These are phyloP conservation scores for Lepidostoma basale DNA, from an alignment of 1,140 invertebrate species.

Conservation along the genomic window DNA sequence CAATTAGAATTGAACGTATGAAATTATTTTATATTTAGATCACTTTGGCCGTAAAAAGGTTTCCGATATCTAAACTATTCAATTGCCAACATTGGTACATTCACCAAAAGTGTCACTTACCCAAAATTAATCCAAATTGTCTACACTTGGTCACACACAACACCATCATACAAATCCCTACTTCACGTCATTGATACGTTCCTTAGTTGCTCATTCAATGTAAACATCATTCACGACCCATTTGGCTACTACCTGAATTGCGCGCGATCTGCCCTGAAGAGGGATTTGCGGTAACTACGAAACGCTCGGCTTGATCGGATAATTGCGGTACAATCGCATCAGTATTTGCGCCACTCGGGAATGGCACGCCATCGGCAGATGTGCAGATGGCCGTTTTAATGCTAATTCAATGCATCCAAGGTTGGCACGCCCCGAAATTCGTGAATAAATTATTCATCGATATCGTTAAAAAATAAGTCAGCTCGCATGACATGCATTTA, in stretches of 20 bases:
- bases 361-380: background rate
- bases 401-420: too few relatives aligned
- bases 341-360: background rate
- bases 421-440: too few relatives aligned
- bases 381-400: too few relatives aligned
- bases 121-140: conserved; percentile 31
- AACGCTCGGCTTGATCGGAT: conserved; percentile 29
- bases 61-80: background rate
- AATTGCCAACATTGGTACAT: background rate
- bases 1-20: too few relatives aligned
- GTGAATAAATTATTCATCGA: too few relatives aligned
- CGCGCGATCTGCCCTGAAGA: conserved; percentile 19
- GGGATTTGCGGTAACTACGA: conserved; percentile 1
- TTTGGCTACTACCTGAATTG: conserved; percentile 43
- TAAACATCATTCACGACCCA: conserved; percentile 35
- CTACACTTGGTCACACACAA: conserved; percentile 37
- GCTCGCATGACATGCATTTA: too few relatives aligned
- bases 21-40: too few relatives aligned
- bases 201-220: conserved; percentile 27
- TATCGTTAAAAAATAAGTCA: too few relatives aligned
- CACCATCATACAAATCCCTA: too few relatives aligned
- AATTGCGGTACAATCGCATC: conserved; percentile 33
- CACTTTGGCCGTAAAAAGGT: too few relatives aligned
- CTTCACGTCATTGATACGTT: too few relatives aligned
- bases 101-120: conserved; percentile 12